Evolutionary conservation across 2,888 invertebrate genomes (phyloP).

Genomic region (Oconnorella tubifera): DNA sequence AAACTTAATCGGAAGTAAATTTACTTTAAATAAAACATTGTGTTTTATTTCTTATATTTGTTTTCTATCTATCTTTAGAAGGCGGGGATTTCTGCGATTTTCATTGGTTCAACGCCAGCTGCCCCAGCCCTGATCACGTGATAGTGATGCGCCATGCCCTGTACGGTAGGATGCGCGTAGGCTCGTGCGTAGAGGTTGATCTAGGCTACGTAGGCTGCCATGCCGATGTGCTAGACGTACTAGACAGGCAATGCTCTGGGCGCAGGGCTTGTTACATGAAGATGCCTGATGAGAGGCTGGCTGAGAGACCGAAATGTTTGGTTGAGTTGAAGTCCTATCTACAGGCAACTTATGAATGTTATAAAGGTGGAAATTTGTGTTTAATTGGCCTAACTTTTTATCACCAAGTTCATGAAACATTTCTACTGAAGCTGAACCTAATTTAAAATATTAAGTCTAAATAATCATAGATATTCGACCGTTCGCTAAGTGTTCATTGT

Average conservation of each 20-base stretch:
- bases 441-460: too few relatives aligned
- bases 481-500: too few relatives aligned
- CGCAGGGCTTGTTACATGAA: not conserved
- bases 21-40: too few relatives aligned
- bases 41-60: too few relatives aligned
- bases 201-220: not conserved
- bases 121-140: not conserved
- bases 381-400: too few relatives aligned
- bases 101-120: not conserved
- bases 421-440: too few relatives aligned
- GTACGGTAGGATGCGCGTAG: not conserved
- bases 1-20: too few relatives aligned
- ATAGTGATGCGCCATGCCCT: not conserved
- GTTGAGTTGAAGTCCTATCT: not conserved
- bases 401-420: too few relatives aligned
- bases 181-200: not conserved
- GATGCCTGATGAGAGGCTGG: not conserved
- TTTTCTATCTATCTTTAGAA: too few relatives aligned
- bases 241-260: not conserved
- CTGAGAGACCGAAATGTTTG: not conserved
- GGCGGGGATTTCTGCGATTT: not conserved
- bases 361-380: too few relatives aligned
- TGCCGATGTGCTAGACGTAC: not conserved
- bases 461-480: too few relatives aligned
- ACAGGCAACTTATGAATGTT: not conserved